Base-by-base conservation (phyloP, 2,113 vertebrate genomes). In the Garra rufa region DNA sequence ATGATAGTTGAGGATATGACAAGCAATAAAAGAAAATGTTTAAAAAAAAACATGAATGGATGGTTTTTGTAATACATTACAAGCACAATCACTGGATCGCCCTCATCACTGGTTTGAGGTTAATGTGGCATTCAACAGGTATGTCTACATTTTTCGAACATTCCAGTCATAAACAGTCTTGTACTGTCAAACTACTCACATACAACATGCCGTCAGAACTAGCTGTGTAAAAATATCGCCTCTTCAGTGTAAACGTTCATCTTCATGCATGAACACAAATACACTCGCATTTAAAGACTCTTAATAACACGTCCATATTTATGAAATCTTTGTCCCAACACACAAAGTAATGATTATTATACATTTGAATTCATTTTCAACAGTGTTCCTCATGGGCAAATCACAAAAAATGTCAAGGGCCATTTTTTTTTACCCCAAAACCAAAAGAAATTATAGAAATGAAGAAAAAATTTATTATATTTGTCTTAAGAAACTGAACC, bases 241-340 rank as follows among this genome's bases (percentile, higher is more conserved):
- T 78, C n/a, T 57, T 57, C 52, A n/a, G 11, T 38, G 26, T 75
- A 28, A 75, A 75, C 13, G 34, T 43, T 77, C 21, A 59, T 50
- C 76, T 43, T 79, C 52, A 79, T 79, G 76, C 75, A 77, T 41
- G n/a, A 79, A 44, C 76, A 30, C 76, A 30, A 17, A 63, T 41
- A 76, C 15, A 10, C 28, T 57, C 52, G n/a, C 19, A 57, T 57
- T 1, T n/a, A 9, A 10, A 17, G 24, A n/a, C 26, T 50, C 73
- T 75, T 28, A 50, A 19, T 7, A 46, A 75, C 65, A 11, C 34
- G 0, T 41, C 30, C 50, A 24, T 30, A 19, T 50, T 55, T 34
- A 9, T 48, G 24, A 52, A 80, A 1, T 46, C 24, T 43, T 19
- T 76, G 73, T 76, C 26, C 73, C 34, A 44, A 19, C 44, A 19